A percentile compares a stretch with the other conserved stretches of the same genome.
phyloP scores from a whole-genome alignment of 1,140 invertebrate genomes.

The Ridgeia piscesae region DNA sequence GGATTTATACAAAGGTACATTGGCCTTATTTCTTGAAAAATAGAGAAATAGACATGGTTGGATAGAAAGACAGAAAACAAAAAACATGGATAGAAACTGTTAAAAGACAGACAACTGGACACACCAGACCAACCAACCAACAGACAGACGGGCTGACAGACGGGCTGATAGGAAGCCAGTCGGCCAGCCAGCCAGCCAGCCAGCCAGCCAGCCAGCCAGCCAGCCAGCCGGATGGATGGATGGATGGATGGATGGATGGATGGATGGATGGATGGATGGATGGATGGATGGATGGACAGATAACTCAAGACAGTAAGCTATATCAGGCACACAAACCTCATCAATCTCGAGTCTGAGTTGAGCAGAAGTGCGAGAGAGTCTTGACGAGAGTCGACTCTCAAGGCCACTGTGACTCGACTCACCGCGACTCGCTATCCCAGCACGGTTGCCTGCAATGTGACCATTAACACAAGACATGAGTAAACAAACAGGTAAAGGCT shows the following conservation, averaged over 20 bases:
- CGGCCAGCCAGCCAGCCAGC: too few species aligned
- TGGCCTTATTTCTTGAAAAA: too few species aligned
- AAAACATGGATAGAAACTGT: neutral
- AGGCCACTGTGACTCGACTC: neutral
- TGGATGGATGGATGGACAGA: neutral
- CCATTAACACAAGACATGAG: neutral
- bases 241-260: neutral
- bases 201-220: too few species aligned
- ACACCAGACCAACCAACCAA: too few species aligned
- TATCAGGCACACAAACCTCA: neutral
- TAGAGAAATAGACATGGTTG: neutral
- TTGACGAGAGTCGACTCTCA: neutral
- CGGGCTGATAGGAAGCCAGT: too few species aligned
- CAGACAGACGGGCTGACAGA: neutral
- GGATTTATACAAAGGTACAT: too few species aligned
- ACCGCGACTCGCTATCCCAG: neutral
- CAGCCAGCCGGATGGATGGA: too few species aligned
- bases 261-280: neutral
- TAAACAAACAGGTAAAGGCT: neutral
- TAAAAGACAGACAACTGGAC: conserved; percentile 5
- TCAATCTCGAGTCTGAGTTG: neutral
- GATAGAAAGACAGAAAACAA: conserved; percentile 11
- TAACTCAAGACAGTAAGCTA: neutral
- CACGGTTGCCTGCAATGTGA: neutral
- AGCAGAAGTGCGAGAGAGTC: neutral